A percentile compares a stretch with the other conserved stretches of the same genome.
Conservation (phyloP, 2,888 invertebrate species). For the Stenotaenia linearis region DNA sequence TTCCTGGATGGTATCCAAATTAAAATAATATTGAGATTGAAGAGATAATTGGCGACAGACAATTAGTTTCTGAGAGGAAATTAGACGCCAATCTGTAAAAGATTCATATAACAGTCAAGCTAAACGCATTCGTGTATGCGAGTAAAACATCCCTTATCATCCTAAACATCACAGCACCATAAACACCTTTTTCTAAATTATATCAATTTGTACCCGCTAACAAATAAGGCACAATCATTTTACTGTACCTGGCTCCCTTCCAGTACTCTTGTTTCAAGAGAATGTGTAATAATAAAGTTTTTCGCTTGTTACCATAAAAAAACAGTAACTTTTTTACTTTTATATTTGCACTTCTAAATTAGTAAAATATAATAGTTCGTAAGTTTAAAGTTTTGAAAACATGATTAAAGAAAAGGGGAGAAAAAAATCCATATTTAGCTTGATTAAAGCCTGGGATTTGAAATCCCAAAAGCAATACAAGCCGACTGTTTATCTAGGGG, state of each 20-base stretch:
- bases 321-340: neutral
- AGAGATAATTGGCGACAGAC: conserved; percentile 2
- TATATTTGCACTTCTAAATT: neutral
- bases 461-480: conserved; percentile 1
- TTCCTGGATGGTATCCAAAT: conserved; percentile 1
- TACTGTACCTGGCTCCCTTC: neutral
- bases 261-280: neutral
- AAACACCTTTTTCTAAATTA: conserved; percentile 7
- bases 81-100: neutral
- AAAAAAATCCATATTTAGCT: neutral
- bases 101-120: neutral
- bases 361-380: too few relatives aligned
- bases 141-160: neutral
- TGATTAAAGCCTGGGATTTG: neutral
- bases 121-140: neutral
- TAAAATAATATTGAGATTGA: conserved; percentile 9
- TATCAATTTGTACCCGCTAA: neutral
- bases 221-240: conserved; percentile 3
- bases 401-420: neutral
- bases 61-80: conserved; percentile 12
- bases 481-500: neutral
- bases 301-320: neutral
- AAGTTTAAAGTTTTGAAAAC: neutral
- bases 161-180: neutral
- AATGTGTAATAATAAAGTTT: neutral